phyloP scores from a whole-genome alignment of 92 coral and sea anemone genomes.

The Virgularia gustaviana region DNA sequence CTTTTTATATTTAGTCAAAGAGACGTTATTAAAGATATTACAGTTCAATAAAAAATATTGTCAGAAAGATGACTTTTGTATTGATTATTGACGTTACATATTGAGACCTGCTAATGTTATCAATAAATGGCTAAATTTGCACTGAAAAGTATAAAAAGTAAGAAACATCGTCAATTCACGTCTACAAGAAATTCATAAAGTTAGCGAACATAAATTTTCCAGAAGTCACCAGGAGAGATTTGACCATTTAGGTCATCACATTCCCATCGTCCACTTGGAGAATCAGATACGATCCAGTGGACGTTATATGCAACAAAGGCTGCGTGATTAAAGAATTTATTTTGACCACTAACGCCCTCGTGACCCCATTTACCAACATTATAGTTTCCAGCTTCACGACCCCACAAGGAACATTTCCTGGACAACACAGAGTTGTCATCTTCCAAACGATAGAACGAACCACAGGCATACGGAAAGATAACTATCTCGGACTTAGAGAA shows the following conservation, averaged over 20 bases:
- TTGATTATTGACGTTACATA: no score
- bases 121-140: no score
- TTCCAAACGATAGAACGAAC: constrained; percentile 60
- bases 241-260: constrained; percentile 43
- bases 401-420: constrained; percentile 68
- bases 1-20: no score
- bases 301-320: neutral
- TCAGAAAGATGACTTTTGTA: no score
- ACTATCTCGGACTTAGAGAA: constrained; percentile 30
- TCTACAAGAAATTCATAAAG: constrained; percentile 60
- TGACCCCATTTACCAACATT: constrained; percentile 67
- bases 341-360: neutral
- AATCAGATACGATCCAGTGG: constrained; percentile 24
- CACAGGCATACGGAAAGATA: constrained; percentile 55
- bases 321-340: constrained; percentile 27
- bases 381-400: constrained; percentile 26
- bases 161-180: no score
- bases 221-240: constrained; percentile 60
- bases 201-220: constrained; percentile 63
- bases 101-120: no score
- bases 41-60: no score
- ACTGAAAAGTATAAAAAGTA: no score
- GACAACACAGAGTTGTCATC: constrained; percentile 69
- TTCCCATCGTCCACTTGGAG: constrained; percentile 6
- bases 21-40: no score